Conservation (phyloP, 2,113 vertebrate species). For the Orcinus orca region DNA sequence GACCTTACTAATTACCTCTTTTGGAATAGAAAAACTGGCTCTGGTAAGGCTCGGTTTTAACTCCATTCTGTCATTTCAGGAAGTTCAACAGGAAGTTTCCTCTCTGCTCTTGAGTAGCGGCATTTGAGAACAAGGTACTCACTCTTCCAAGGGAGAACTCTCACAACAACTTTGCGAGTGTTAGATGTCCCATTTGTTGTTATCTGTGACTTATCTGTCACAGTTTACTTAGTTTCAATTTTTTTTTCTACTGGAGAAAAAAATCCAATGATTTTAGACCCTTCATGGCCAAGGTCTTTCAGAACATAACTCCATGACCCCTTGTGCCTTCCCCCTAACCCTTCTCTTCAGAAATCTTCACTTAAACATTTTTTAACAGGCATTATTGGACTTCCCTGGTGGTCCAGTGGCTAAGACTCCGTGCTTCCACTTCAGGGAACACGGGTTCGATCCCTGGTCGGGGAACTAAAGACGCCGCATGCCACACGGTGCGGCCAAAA, state of each 20-base stretch:
- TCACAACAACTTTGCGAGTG: not conserved
- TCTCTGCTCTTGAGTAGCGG: not conserved
- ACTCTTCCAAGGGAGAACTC: not conserved
- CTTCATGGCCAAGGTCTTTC: not conserved
- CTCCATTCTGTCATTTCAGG: not conserved
- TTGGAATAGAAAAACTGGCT: not conserved
- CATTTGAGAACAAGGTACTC: not conserved
- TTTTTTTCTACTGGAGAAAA: not conserved
- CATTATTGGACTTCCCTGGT: not conserved
- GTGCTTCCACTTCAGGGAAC: too few species aligned
- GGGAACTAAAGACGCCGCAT: too few species aligned
- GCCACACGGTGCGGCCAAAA: accelerated
- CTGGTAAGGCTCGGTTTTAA: not conserved
- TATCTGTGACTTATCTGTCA: not conserved
- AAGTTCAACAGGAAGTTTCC: not conserved
- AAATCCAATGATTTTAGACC: not conserved
- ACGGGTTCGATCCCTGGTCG: too few species aligned
- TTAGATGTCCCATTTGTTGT: not conserved
- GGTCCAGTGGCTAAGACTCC: too few species aligned
- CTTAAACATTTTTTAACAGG: not conserved
- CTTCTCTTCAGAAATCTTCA: not conserved
- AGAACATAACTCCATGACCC: not conserved
- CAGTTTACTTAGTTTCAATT: not conserved
- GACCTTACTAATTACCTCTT: not conserved
- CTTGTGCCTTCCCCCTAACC: not conserved